Percentiles rank a stretch among this genome's conserved stretches.
phyloP scores from a whole-genome alignment of 2,797 vertebrate species.

The Scolopax bukidnonensis region DNA sequence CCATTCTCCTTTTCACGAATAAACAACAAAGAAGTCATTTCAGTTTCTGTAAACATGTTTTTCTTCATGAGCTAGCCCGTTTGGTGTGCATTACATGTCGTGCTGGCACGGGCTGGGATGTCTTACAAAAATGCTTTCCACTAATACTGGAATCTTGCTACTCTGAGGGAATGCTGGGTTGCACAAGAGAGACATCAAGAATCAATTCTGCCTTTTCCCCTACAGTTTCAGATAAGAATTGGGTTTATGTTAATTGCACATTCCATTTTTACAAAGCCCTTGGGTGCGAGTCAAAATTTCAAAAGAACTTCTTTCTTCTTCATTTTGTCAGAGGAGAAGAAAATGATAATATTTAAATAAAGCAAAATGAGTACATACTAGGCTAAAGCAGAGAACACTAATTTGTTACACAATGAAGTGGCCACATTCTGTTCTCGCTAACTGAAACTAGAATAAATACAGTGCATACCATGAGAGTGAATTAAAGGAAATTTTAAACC shows the following conservation, averaged over 20 bases:
- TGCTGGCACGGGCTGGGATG: slow-evolving; percentile 38
- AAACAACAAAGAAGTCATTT: slow-evolving; percentile 65
- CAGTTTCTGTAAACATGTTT: slow-evolving; percentile 72
- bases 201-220: not conserved
- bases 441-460: not conserved
- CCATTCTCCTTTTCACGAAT: slow-evolving; percentile 38
- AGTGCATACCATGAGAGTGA: not conserved
- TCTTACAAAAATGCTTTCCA: slow-evolving; percentile 64
- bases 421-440: not conserved
- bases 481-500: not conserved
- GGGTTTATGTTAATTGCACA: slow-evolving; percentile 36
- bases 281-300: not conserved
- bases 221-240: slow-evolving; percentile 23
- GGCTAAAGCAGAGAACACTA: not conserved
- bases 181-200: slow-evolving; percentile 53
- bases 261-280: slow-evolving; percentile 24
- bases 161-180: slow-evolving; percentile 45
- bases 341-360: not conserved
- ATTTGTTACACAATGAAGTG: not conserved
- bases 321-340: not conserved
- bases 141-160: slow-evolving; percentile 56
- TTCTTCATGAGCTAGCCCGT: slow-evolving; percentile 56
- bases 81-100: slow-evolving; percentile 56
- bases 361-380: not conserved
- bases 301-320: not conserved